Percentiles rank a stretch among this genome's conserved stretches.
phyloP scores from a whole-genome alignment of 1,140 invertebrate genomes.

The Pollicipes pollicipes region DNA sequence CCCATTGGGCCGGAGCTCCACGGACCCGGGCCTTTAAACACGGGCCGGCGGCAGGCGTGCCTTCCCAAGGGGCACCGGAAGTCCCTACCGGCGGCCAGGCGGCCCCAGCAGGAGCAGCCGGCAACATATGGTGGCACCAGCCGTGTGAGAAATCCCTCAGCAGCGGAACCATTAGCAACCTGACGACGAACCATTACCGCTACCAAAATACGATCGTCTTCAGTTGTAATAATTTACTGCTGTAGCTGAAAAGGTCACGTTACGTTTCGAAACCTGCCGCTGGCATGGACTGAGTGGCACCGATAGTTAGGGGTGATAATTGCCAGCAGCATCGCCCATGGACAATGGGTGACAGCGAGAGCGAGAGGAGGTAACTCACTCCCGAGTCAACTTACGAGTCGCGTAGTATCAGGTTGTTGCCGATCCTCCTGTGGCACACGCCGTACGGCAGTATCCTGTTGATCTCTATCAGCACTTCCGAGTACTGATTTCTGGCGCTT shows the following conservation, averaged over 20 bases:
- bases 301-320: neutral
- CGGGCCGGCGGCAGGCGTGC: too few species aligned
- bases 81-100: neutral
- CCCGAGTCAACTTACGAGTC: slow-evolving; percentile 33
- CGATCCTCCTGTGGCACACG: slow-evolving; percentile 38
- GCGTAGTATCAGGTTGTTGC: slow-evolving; percentile 42
- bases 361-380: neutral
- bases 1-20: neutral
- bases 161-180: neutral
- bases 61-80: neutral
- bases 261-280: too few species aligned
- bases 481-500: slow-evolving; percentile 35
- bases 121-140: neutral
- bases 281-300: too few species aligned
- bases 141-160: neutral
- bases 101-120: neutral
- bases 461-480: slow-evolving; percentile 39
- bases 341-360: too few species aligned
- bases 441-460: slow-evolving; percentile 49
- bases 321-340: too few species aligned
- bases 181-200: neutral
- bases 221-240: neutral
- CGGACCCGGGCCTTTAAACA: neutral
- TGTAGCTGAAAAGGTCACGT: too few species aligned
- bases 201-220: neutral